Conservation (phyloP, 2,797 vertebrate species). For the Acipenser transmontanus region DNA sequence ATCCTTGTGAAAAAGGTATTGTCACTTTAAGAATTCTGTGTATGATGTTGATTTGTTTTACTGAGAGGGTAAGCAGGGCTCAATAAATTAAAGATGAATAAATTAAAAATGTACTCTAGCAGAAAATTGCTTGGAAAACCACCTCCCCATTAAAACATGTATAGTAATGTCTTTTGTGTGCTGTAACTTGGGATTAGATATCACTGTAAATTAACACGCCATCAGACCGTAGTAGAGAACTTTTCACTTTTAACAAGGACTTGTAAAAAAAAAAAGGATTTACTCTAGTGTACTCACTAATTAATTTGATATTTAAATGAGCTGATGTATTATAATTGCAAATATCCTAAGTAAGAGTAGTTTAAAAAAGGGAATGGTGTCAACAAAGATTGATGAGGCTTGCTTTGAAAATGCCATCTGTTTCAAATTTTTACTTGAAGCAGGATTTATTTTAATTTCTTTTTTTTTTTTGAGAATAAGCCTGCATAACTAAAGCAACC, state of each 20-base stretch:
- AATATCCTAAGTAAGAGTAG: constrained; percentile 75
- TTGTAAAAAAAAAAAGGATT: constrained; percentile 70
- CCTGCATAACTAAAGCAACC: constrained; percentile 23
- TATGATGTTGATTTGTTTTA: constrained; percentile 71
- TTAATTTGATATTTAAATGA: constrained; percentile 86
- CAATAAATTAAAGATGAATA: constrained; percentile 79
- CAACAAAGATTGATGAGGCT: constrained; percentile 72
- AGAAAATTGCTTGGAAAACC: constrained; percentile 80
- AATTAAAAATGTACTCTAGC: constrained; percentile 79
- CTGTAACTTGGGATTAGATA: constrained; percentile 75
- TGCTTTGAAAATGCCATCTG: constrained; percentile 62
- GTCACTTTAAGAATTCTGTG: constrained; percentile 68
- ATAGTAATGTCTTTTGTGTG: constrained; percentile 76
- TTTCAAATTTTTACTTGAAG: constrained; percentile 54
- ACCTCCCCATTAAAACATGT: constrained; percentile 80
- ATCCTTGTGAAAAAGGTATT: constrained; percentile 37
- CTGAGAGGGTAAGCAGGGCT: constrained; percentile 67
- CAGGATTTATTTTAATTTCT: constrained; percentile 7
- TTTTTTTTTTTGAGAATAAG: constrained; percentile 28
- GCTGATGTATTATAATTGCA: constrained; percentile 73
- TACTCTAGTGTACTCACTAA: constrained; percentile 80
- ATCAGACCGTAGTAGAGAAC: constrained; percentile 70
- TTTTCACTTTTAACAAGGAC: constrained; percentile 87
- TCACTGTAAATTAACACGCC: constrained; percentile 81
- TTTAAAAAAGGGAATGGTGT: constrained; percentile 58